Base-by-base conservation (phyloP, 2,797 vertebrate genomes). In the Echeneis naucrates region DNA sequence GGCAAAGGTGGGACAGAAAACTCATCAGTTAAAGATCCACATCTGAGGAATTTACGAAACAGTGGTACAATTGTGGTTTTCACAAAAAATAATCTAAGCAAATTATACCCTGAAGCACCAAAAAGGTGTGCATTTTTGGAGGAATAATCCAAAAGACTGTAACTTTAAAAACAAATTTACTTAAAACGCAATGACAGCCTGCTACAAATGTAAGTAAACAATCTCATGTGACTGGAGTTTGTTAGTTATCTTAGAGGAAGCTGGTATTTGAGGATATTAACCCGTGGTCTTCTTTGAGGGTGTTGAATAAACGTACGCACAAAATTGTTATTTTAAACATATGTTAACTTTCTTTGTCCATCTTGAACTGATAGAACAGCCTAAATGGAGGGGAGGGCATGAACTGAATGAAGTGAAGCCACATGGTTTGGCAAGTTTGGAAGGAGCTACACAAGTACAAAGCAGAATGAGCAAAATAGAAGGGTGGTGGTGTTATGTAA, bases 401-500 rank as follows among this genome's bases (percentile, higher is more conserved):
- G 47, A 72, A 21, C 68, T 68, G 53, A 80, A 73, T 64, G n/a
- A 69, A 68, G 37, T 37, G 52, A 74, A 78, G 68, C 51, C 67
- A 83, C 24, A 8, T 60, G 42, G 47, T 77, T 77, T 72, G 68
- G 77, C 58, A 76, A 65, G 67, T 68, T 57, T 53, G 71, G 2
- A 74, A 74, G 67, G 70, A 47, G 69, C 76, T 62, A 76, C 47
- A 72, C 21, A 80, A 82, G 75, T 42, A 71, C 65, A 82, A 83
- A 51, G 61, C 56, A 53, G 44, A 68, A 42, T 77, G 54, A 23
- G 52, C 33, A 60, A 70, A 76, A 64, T 42, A 56, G 51, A 30
- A 37, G 33, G 55, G 30, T n/a, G 21, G 51, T 82, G 80, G 32
- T 71, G 67, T 81, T 83, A 82, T 80, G 78, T 63, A 86, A 84